Evolutionary conservation across 2,888 invertebrate species (phyloP).

Genomic region (Hydrotaea cyrtoneurina): DNA sequence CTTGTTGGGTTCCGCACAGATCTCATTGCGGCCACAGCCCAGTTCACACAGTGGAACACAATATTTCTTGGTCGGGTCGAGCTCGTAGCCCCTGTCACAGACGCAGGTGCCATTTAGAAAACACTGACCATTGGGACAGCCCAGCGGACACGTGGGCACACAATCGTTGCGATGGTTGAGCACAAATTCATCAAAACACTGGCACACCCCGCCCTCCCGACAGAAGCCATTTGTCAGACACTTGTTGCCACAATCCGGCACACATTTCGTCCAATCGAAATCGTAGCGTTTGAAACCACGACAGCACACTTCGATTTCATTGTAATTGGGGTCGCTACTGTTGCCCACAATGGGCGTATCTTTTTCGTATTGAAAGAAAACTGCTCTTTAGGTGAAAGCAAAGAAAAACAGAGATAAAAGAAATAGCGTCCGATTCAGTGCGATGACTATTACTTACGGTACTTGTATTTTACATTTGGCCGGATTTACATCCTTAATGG

Average conservation of each 20-base stretch:
- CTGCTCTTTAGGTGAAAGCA: constrained; percentile 70
- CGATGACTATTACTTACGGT: constrained; percentile 74
- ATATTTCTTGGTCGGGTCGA: constrained; percentile 78
- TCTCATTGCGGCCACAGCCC: constrained; percentile 83
- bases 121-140: constrained; percentile 79
- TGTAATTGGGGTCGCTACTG: constrained; percentile 80
- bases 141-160: constrained; percentile 76
- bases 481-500: constrained; percentile 73
- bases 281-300: constrained; percentile 85
- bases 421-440: background rate
- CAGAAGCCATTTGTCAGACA: constrained; percentile 81
- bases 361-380: constrained; percentile 78
- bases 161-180: constrained; percentile 77
- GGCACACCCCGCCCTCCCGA: constrained; percentile 78
- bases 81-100: constrained; percentile 76
- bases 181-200: constrained; percentile 77
- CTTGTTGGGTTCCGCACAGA: constrained; percentile 83
- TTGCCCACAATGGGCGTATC: constrained; percentile 80
- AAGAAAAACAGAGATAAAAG: background rate
- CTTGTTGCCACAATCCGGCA: constrained; percentile 79
- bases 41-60: constrained; percentile 83
- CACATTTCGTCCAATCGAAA: constrained; percentile 83
- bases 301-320: constrained; percentile 86
- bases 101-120: constrained; percentile 78
- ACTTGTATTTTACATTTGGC: constrained; percentile 76